Evolutionary conservation across 2,113 vertebrate genomes (phyloP).

Genomic region (Oryzias javanicus): DNA sequence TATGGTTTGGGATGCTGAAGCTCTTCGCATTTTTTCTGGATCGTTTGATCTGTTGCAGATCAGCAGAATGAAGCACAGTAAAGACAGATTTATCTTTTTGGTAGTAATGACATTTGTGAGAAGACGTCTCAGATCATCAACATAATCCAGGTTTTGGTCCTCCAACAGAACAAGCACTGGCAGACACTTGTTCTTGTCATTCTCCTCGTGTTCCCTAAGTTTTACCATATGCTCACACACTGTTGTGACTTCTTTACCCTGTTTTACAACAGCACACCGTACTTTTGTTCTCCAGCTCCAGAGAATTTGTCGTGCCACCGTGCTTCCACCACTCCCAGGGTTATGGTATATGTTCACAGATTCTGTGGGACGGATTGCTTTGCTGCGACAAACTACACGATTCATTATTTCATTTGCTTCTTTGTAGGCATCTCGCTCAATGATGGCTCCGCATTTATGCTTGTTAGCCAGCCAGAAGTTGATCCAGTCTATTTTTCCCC

Average conservation of each 20-base stretch:
- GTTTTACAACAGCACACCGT: slow-evolving; percentile 73
- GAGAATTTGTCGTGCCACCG: slow-evolving; percentile 74
- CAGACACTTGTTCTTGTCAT: slow-evolving; percentile 67
- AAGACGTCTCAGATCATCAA: slow-evolving; percentile 74
- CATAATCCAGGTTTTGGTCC: slow-evolving; percentile 79
- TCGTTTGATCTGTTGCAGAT: slow-evolving; percentile 76
- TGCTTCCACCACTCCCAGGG: slow-evolving; percentile 80
- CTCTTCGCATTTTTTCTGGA: slow-evolving; percentile 67
- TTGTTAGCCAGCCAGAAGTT: slow-evolving; percentile 78
- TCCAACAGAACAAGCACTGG: slow-evolving; percentile 81
- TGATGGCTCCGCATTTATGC: slow-evolving; percentile 59
- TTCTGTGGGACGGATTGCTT: slow-evolving; percentile 41
- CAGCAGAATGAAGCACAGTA: slow-evolving; percentile 78
- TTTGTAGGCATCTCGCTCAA: slow-evolving; percentile 66
- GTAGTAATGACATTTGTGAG: slow-evolving; percentile 67
- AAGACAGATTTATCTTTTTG: slow-evolving; percentile 63
- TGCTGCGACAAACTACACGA: not conserved
- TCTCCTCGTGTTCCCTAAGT: slow-evolving; percentile 81
- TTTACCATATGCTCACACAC: slow-evolving; percentile 72
- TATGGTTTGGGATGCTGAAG: slow-evolving; percentile 75
- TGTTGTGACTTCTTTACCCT: slow-evolving; percentile 41
- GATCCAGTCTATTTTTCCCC: slow-evolving; percentile 77
- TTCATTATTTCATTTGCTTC: slow-evolving; percentile 57
- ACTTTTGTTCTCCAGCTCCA: slow-evolving; percentile 72
- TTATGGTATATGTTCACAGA: slow-evolving; percentile 78